Percentiles rank a stretch among this genome's conserved stretches.
Conservation (phyloP, 2,797 vertebrate genomes). For the Rachycentron canadum region DNA sequence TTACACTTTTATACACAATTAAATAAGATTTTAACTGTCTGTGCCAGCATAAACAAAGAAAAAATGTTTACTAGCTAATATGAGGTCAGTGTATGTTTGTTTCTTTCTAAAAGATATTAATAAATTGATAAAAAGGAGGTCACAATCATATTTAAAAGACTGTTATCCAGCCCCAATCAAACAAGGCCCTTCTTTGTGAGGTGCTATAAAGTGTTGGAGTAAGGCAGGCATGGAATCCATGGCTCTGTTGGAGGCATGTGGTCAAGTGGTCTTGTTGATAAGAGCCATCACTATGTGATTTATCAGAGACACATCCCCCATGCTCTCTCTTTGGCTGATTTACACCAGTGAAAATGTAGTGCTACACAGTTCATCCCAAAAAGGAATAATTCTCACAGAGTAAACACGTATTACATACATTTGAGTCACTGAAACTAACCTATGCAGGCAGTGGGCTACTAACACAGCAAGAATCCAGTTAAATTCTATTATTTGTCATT, state of each 20-base stretch:
- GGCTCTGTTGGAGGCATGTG: slow-evolving; percentile 69
- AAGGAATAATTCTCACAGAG: slow-evolving; percentile 12
- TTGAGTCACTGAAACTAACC: neutral
- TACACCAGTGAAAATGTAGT: slow-evolving; percentile 47
- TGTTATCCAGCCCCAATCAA: slow-evolving; percentile 32
- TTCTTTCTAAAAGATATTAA: neutral
- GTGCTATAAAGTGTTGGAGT: slow-evolving; percentile 42
- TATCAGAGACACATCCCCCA: slow-evolving; percentile 65
- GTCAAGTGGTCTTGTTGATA: slow-evolving; percentile 82
- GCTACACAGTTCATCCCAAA: slow-evolving; percentile 33
- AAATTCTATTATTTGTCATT: slow-evolving; percentile 11
- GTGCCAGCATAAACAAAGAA: neutral
- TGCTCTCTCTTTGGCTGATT: slow-evolving; percentile 44
- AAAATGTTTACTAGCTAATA: neutral
- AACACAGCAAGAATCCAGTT: neutral
- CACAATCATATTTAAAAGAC: slow-evolving; percentile 28
- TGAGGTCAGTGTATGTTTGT: neutral
- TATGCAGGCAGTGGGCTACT: neutral
- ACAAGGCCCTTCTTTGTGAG: slow-evolving; percentile 53
- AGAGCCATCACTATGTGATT: slow-evolving; percentile 73
- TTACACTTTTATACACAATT: neutral
- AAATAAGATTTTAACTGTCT: neutral
- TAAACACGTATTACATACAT: slow-evolving; percentile 15
- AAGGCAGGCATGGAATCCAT: slow-evolving; percentile 58
- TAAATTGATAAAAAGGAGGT: neutral